Base-by-base conservation (phyloP, 2,797 vertebrate genomes). In the Cetoscarus ocellatus region DNA sequence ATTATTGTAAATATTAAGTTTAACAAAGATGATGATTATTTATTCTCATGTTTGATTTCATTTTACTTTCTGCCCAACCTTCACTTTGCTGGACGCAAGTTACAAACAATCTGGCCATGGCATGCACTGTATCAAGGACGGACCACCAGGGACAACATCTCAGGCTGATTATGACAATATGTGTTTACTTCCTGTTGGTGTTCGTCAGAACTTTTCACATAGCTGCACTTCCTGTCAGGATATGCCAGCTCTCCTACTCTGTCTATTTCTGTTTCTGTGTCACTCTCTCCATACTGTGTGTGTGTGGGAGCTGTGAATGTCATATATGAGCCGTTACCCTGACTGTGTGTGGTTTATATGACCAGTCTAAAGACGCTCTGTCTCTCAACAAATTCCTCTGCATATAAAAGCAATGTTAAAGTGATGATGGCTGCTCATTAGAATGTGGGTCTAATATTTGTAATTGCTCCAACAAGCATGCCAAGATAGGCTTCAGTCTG, bases 171-270 rank as follows among this genome's bases (percentile, higher is more conserved):
- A 12, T 49, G 40, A 59, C 57, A 42, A 13, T 54, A 5, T 48
- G 0, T 73, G 54, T 74, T 66, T 61, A 70, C 65, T 89, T 90
- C 78, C 82, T 88, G 83, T 74, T 58, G 1, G 56, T 70, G 45
- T 27, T 54, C 72, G 65, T 59, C 65, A 80, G 53, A 36, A 42
- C 27, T 56, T 45, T 50, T 69, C 53, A 56, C 61, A 59, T 36
- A 70, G 48, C 66, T 74, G 43, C 18, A 70, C 79, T 91, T 92
- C 90, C 89, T 91, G 85, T 8, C 66, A 82, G 71, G 87, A 90
- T 80, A 36, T 79, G 65, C 35, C 10, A 56, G 55, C 40, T 66
- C n/a, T 61, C 47, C 36, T 44, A 13, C 42, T 53, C 49, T 58
- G 38, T 70, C 49, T 75, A 56, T 84, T 71, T 71, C 1, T 0